phyloP scores from a whole-genome alignment of 1,140 invertebrate genomes.

The Phenacoccus solenopsis region DNA sequence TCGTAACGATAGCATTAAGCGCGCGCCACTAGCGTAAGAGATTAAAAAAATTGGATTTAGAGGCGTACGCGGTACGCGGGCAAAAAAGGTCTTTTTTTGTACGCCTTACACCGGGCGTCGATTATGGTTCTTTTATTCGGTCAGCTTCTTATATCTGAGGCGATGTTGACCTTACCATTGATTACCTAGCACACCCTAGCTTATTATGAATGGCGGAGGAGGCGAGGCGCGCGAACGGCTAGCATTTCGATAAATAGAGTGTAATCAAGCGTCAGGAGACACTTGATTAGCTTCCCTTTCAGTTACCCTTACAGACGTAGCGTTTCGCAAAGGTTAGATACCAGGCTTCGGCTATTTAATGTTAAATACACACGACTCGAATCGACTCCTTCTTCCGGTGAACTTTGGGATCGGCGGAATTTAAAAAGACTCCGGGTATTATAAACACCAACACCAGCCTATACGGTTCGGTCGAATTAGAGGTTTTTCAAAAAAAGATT shows the following conservation, averaged over 20 bases:
- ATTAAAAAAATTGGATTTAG: conserved; percentile 17
- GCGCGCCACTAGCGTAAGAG: conserved; percentile 9
- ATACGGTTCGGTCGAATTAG: background rate
- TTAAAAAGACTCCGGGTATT: background rate
- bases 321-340: background rate
- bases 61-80: too few relatives aligned
- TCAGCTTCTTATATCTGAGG: background rate
- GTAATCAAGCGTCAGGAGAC: conserved; percentile 15
- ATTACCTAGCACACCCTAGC: background rate
- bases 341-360: conserved; percentile 11
- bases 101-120: background rate
- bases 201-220: background rate
- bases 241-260: conserved; percentile 15
- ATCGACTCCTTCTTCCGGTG: background rate
- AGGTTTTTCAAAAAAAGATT: conserved; percentile 12
- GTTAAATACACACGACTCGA: conserved; percentile 15
- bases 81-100: background rate
- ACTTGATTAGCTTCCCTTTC: conserved; percentile 15
- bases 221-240: background rate
- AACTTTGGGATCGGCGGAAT: background rate
- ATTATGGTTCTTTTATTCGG: conserved; percentile 15
- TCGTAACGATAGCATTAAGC: too few relatives aligned
- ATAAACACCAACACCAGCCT: background rate
- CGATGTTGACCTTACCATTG: conserved; percentile 10
- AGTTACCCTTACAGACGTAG: background rate